These are phyloP conservation scores for Perccottus glenii DNA, from an alignment of 2,113 vertebrate species.

Conservation along the genomic window DNA sequence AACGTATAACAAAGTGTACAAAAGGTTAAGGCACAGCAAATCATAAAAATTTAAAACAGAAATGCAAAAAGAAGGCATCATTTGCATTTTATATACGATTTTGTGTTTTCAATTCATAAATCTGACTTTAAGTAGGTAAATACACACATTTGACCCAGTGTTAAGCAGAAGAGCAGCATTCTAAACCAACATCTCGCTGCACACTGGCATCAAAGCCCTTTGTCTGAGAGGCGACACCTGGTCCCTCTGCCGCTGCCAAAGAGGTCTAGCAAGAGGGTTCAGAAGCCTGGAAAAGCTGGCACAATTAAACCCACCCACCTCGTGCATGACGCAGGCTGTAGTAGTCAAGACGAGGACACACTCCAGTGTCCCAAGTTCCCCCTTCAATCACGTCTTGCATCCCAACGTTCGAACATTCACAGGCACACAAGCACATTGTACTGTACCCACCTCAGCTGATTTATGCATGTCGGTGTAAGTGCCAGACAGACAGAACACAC, in stretches of 20 bases:
- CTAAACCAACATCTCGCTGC: conserved; percentile 57
- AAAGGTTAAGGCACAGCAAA: too few relatives aligned
- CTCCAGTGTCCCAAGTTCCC: conserved; percentile 27
- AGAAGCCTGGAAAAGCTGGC: conserved; percentile 62
- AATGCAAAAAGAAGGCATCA: too few relatives aligned
- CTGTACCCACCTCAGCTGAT: conserved; percentile 29
- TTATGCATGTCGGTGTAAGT: conserved; percentile 29
- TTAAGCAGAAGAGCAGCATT: conserved; percentile 54
- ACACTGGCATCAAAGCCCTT: conserved; percentile 68
- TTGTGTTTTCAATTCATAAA: too few relatives aligned
- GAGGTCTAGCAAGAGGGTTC: conserved; percentile 61
- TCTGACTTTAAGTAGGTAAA: conserved; percentile 14
- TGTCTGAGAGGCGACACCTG: conserved; percentile 71
- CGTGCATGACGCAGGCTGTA: conserved; percentile 31
- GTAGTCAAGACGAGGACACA: conserved; percentile 35
- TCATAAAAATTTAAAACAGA: too few relatives aligned
- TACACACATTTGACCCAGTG: conserved; percentile 8
- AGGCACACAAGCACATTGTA: conserved; percentile 18
- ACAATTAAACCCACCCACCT: conserved; percentile 58
- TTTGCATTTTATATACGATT: too few relatives aligned
- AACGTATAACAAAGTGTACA: too few relatives aligned
- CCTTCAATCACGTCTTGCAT: conserved; percentile 2
- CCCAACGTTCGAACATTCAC: neutral
- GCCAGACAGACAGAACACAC: conserved; percentile 52
- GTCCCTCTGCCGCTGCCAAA: conserved; percentile 72